Conservation (phyloP, 2,113 vertebrate species). For the Leptobrachium ailaonicum region DNA sequence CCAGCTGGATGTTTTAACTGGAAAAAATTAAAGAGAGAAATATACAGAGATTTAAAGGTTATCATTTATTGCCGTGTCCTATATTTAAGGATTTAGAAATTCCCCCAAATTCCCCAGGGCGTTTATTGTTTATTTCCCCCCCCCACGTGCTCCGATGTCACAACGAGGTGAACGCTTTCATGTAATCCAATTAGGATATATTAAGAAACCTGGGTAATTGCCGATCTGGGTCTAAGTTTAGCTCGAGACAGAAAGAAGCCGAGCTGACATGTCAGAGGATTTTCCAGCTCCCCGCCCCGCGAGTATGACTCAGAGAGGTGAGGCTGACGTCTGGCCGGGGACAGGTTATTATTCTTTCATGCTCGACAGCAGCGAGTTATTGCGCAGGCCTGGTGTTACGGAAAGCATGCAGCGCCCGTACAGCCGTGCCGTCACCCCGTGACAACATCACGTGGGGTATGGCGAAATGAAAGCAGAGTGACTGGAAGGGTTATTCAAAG, state of each 20-base stretch:
- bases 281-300: neutral
- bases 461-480: no score
- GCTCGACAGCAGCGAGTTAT: slow-evolving; percentile 2
- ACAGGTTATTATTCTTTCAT: neutral
- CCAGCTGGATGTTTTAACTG: slow-evolving; percentile 47
- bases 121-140: no score
- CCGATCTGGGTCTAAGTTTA: slow-evolving; percentile 8
- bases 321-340: neutral
- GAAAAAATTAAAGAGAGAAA: slow-evolving; percentile 6
- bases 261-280: neutral
- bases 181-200: neutral
- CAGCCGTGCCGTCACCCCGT: no score
- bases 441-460: no score
- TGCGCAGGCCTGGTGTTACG: neutral
- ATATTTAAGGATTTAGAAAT: no score
- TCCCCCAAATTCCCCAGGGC: no score
- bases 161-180: neutral
- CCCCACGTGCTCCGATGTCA: no score
- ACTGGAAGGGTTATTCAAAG: no score
- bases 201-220: neutral
- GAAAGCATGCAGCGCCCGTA: neutral
- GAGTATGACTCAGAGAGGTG: slow-evolving; percentile 27
- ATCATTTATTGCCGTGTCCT: no score
- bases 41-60: no score
- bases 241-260: neutral